Evolutionary conservation across 2,888 invertebrate genomes (phyloP), one percentile per base, ranked within the genome.

Genomic region (Caenorhabditis virilis): DNA sequence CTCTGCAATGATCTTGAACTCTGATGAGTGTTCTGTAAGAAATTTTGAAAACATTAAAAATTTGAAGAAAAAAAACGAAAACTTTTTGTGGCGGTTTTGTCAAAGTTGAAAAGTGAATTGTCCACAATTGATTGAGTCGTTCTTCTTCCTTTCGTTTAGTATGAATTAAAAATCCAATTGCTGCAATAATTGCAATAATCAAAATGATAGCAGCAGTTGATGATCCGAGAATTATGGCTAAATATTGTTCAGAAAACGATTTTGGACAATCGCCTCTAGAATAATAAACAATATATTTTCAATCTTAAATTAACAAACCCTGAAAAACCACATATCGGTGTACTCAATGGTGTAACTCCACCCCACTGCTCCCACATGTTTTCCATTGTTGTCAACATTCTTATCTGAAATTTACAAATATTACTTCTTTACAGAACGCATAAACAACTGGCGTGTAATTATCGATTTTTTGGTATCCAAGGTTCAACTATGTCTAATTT

Each of bases 61-160:
- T n/a, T n/a, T n/a, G n/a, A n/a, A n/a, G n/a, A n/a, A n/a, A n/a
- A n/a, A n/a, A n/a, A n/a, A n/a, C n/a, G n/a, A n/a, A n/a, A n/a
- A n/a, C 55, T 52, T 67, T 72, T 20, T 58, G 53, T 2, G 46
- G 52, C 5, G 74, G 72, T 42, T 63, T 67, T 5, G 51, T 54
- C 11, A 75, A 41, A 33, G 48, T 45, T 4, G 49, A 25, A 23
- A 60, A 68, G 20, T 57, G 63, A 0, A 75, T 62, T 33, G 63
- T 67, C 75, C 75, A 75, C 18, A 67, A 50, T 15, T 58, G 52
- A 39, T 75, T 73, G 20, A 69, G 50, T n/a, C 69, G 33, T 43
- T 69, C 73, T 23, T 58, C 60, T 48, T 75, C 72, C 43, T 58
- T 49, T 2, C 67, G 53, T 35, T 66, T 63, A 3, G 59, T 49